Conservation (phyloP, 1,140 invertebrate genomes). For the Hestina assimilis region DNA sequence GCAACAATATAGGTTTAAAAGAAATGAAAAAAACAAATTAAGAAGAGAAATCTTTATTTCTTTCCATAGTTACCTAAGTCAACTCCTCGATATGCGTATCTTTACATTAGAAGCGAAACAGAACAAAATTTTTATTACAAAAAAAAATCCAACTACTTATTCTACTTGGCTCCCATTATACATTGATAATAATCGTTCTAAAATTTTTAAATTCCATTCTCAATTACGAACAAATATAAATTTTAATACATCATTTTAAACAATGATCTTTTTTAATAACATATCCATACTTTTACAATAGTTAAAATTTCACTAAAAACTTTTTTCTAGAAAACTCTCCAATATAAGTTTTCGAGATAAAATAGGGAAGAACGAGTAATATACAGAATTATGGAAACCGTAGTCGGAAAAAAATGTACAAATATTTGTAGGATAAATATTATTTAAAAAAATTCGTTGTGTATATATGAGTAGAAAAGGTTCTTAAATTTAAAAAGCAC, state of each 20-base stretch:
- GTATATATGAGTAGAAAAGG: constrained; percentile 11
- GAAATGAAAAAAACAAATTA: constrained; percentile 32
- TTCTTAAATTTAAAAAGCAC: neutral
- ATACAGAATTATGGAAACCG: neutral
- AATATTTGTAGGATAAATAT: constrained; percentile 3
- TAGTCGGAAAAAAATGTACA: constrained; percentile 4
- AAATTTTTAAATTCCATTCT: neutral
- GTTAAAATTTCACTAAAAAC: neutral
- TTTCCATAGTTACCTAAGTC: constrained; percentile 63
- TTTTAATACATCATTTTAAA: neutral
- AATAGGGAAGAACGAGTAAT: neutral
- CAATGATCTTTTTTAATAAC: too few species aligned
- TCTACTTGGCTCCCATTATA: constrained; percentile 10
- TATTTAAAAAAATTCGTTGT: constrained; percentile 19
- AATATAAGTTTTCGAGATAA: neutral
- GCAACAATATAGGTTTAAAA: neutral
- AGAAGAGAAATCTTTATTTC: constrained; percentile 72
- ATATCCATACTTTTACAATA: too few species aligned
- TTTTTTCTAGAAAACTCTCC: neutral
- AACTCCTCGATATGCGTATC: constrained; percentile 67
- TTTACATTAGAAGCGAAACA: constrained; percentile 21
- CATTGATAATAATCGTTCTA: neutral
- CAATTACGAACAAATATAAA: neutral
- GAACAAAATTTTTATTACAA: neutral
- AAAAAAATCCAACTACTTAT: constrained; percentile 12